phyloP scores from a whole-genome alignment of 2,113 vertebrate species.

The Centropristis striata region DNA sequence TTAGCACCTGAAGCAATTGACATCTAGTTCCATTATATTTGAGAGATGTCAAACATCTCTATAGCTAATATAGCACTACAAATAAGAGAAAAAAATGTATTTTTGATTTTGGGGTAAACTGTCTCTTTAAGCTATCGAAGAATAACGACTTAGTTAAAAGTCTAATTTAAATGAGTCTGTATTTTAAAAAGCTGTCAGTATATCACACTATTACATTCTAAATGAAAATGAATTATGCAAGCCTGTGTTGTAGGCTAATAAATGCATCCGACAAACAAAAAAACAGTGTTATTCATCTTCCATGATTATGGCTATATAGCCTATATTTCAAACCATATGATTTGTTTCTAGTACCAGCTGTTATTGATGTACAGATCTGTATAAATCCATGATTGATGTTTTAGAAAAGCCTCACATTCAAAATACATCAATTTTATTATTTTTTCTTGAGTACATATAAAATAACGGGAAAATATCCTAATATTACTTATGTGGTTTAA shows the following conservation, averaged over 20 bases:
- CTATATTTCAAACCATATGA: background rate
- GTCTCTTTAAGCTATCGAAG: background rate
- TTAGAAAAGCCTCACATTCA: background rate
- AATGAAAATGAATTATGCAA: too few species aligned
- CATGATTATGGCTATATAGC: background rate
- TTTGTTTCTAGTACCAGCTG: background rate
- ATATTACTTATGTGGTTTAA: background rate
- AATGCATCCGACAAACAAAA: background rate
- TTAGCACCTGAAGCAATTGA: too few species aligned
- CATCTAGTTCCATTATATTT: too few species aligned
- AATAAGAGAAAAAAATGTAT: too few species aligned
- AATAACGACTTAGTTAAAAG: too few species aligned
- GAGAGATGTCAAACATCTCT: too few species aligned
- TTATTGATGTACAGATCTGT: background rate
- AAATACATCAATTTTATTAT: background rate
- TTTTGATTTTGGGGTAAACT: too few species aligned
- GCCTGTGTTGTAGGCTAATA: background rate
- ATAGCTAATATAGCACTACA: too few species aligned
- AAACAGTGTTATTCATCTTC: background rate
- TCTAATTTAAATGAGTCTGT: background rate
- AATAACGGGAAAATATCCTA: background rate
- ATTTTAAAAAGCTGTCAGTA: too few species aligned
- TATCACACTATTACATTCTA: background rate
- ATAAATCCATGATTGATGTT: too few species aligned
- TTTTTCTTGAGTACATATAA: background rate